Evolutionary conservation across 2,888 invertebrate species (phyloP).

Genomic region (Perizoma flavofasciatum): DNA sequence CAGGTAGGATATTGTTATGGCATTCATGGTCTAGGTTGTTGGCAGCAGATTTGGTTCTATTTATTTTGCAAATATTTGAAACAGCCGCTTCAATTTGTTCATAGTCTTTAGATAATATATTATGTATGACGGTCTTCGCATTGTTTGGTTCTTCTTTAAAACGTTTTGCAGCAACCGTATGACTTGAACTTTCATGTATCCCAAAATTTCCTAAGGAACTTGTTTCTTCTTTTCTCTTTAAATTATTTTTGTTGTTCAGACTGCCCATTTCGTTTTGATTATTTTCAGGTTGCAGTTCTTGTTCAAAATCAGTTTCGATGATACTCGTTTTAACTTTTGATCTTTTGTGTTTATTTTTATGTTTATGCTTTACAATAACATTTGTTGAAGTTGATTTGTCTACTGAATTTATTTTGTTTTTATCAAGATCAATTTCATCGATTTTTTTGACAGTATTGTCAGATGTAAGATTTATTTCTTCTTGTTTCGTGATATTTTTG

Average conservation of each 20-base stretch:
- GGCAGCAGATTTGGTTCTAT: neutral
- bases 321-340: conserved; percentile 4
- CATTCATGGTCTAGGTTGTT: neutral
- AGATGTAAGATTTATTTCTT: neutral
- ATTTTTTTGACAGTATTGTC: neutral
- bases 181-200: conserved; percentile 1
- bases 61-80: conserved; percentile 1
- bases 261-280: neutral
- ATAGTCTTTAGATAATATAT: conserved; percentile 1
- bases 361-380: conserved; percentile 19
- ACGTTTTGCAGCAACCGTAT: neutral
- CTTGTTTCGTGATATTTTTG: conserved; percentile 1
- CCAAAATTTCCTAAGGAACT: neutral
- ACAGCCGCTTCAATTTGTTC: neutral
- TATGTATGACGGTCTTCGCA: conserved; percentile 11
- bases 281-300: conserved; percentile 1
- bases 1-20: conserved; percentile 1
- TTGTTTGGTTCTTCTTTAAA: conserved; percentile 1
- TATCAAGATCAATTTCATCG: conserved; percentile 2
- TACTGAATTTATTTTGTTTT: neutral
- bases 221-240: neutral
- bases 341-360: conserved; percentile 10
- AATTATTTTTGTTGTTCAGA: no score
- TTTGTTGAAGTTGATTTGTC: conserved; percentile 8
- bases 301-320: neutral